Base-by-base conservation (phyloP, 2,888 invertebrate genomes). In the Harpagoxenus sublaevis region DNA sequence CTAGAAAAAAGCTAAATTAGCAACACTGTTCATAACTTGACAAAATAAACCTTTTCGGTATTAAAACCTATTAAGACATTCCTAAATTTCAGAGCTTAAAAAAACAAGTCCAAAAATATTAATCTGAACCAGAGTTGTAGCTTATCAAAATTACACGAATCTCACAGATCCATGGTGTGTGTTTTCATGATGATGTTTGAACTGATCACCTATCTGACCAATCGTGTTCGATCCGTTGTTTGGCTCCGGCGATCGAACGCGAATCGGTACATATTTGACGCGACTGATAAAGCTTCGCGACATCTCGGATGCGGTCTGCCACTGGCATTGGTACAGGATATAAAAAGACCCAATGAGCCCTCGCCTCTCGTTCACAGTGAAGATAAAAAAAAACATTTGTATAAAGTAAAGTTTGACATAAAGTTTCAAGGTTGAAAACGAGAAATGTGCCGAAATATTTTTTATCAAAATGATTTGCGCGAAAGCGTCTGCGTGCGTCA, bases 401-500 rank as follows among this genome's bases (percentile, higher is more conserved):
- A 5, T 18, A 23, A 71, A 71, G 35, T 53, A 35, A 51, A 55
- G 35, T 35, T 39, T 39, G 12, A 55, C 12, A 4, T 23, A 70
- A 70, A 70, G n/a, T 53, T 51, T 18, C 45, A 15, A 6, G 18
- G 18, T 48, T 15, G 28, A 31, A 48, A 68, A 10, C 10, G 8
- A 68, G 10, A 68, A 70, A 42, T 57, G 23, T 42, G 15, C 23
- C 15, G 23, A 71, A 71, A 39, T 23, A 70, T 12, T 35, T 12
- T 35, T 68, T 9, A 39, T 31, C 23, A 12, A 73, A 55, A 57
- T 57, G 53, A 4, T 42, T 42, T 15, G 15, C 9, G 39, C 28
- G 55, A 57, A 55, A 35, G 53, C n/a, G 53, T n/a, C 12, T 55
- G 53, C 53, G 35, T 71, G 71, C 70, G 51, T 51, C 70, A 53